A percentile compares a stretch with the other conserved stretches of the same genome.
These are phyloP conservation scores for Lepidochrysops patricia DNA, from an alignment of 2,888 invertebrate genomes.

Conservation along the genomic window DNA sequence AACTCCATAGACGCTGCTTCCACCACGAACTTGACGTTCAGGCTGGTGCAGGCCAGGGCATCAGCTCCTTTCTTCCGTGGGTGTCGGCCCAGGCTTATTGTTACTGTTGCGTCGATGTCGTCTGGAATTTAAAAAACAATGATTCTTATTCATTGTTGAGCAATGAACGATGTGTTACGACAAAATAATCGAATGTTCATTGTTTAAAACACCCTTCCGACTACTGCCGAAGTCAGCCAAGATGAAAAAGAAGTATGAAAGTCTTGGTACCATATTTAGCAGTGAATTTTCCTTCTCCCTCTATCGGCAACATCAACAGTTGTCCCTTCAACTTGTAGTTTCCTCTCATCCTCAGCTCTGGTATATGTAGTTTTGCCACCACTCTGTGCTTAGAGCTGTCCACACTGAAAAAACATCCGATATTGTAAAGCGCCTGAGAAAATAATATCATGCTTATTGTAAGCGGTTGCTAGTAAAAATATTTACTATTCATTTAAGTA, in stretches of 20 bases:
- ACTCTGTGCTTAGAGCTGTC: constrained; percentile 73
- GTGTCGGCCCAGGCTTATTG: constrained; percentile 74
- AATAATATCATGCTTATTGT: background rate
- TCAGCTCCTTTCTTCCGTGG: constrained; percentile 60
- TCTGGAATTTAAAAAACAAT: constrained; percentile 61
- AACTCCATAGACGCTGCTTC: constrained; percentile 78
- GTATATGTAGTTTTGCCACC: constrained; percentile 76
- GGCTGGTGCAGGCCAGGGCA: constrained; percentile 76
- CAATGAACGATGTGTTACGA: no score
- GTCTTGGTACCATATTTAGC: constrained; percentile 81
- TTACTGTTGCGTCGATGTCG: constrained; percentile 78
- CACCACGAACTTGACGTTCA: constrained; percentile 79
- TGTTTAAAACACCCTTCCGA: no score
- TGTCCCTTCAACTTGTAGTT: constrained; percentile 80
- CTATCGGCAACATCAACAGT: constrained; percentile 82
- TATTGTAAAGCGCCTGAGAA: background rate
- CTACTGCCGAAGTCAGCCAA: no score
- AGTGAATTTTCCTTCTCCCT: constrained; percentile 77
- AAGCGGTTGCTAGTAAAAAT: background rate
- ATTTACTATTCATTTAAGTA: no score
- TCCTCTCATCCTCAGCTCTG: constrained; percentile 77
- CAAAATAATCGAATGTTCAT: no score
- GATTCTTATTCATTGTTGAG: no score
- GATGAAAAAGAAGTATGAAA: no score
- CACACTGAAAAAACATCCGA: constrained; percentile 57